Conservation (phyloP, 2,797 vertebrate genomes). For the Xenentodon cancila region DNA sequence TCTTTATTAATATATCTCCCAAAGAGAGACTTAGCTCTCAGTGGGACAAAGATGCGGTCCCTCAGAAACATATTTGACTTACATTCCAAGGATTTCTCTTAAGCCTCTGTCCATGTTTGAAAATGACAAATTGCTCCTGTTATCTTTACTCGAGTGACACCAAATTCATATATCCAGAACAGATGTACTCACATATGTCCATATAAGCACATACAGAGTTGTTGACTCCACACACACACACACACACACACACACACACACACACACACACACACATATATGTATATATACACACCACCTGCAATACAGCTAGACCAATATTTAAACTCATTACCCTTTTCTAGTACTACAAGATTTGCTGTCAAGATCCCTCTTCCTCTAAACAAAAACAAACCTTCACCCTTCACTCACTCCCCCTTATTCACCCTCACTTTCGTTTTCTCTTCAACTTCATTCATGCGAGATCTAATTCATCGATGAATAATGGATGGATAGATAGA, state of each 20-base stretch:
- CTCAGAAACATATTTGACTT: conserved; percentile 8
- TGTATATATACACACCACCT: conserved; percentile 9
- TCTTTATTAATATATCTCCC: no score
- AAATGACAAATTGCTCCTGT: conserved; percentile 4
- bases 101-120: conserved; percentile 25
- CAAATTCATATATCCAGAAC: conserved; percentile 20
- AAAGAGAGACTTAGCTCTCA: conserved; percentile 8
- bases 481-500: conserved; percentile 83
- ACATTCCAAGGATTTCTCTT: conserved; percentile 8
- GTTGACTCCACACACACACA: not conserved
- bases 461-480: conserved; percentile 83
- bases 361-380: conserved; percentile 19
- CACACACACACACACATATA: no score
- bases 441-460: conserved; percentile 68
- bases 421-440: conserved; percentile 23
- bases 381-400: conserved; percentile 21
- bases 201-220: conserved; percentile 5
- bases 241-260: no score
- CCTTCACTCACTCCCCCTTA: conserved; percentile 2
- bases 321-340: conserved; percentile 55
- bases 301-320: conserved; percentile 26
- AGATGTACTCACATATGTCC: conserved; percentile 9
- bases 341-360: conserved; percentile 24
- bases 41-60: not conserved
- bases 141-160: not conserved